Evolutionary conservation across 2,888 invertebrate genomes (phyloP), one percentile per base, ranked within the genome.

Genomic region (Xanthorhoe designata): DNA sequence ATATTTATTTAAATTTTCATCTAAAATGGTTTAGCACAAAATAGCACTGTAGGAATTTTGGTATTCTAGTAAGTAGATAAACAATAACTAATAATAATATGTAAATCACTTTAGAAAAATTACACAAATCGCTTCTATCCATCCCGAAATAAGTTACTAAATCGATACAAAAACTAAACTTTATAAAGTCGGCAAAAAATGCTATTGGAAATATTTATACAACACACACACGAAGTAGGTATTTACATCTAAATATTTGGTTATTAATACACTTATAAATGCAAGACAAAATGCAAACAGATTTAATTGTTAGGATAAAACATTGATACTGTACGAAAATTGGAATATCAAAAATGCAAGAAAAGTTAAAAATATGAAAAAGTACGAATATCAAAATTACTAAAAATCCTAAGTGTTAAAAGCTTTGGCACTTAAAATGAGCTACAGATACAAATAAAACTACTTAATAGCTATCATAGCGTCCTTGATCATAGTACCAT

Each of bases 381-480:
- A 53, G 29, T 42, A 52, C 42, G 17, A 61, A 59, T 15, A 60
- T 29, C 29, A 45, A 61, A 24, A 42, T 19, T 17, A 49, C 18
- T 35, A 8, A 55, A 55, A 61, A 50, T 29, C 32, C 13, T 50
- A 19, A 42, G n/a, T 42, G 6, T 35, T 18, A 38, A 56, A 45
- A 59, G 24, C 1, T 17, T 65, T 65, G 64, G 64, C 64, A 65
- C 64, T 60, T 50, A 60, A 60, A 60, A 60, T 65, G 64, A 65
- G 60, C 60, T 45, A 18, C 18, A 55, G 38, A 50, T 38, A 54
- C 19, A 15, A 47, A 17, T 13, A 42, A 47, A 47, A 47, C 15
- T 47, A 47, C 10, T 15, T 15, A 45, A 6, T 3, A 15, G n/a
- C 35, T 35, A 1, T 35, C 24, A 35, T 35, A 10, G 10, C 10